phyloP scores from a whole-genome alignment of 2,113 vertebrate genomes.

The Diadophis punctatus region DNA sequence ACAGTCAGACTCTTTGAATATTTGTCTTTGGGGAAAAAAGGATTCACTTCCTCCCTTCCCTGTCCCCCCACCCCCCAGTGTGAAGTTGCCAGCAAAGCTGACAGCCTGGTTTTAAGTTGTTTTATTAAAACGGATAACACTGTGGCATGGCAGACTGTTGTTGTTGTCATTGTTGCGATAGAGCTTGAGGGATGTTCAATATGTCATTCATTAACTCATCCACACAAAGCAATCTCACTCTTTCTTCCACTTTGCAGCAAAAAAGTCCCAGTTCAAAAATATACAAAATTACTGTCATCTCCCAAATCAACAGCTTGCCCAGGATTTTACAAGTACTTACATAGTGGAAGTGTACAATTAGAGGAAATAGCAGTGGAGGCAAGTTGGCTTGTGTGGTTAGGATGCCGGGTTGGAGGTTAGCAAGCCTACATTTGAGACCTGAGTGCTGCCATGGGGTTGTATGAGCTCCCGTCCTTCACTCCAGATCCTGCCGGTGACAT shows the following conservation, averaged over 20 bases:
- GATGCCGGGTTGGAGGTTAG: neutral
- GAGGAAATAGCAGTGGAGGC: neutral
- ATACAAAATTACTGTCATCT: neutral
- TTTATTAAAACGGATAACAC: constrained; percentile 55
- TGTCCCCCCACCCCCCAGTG: constrained; percentile 40
- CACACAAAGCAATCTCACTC: neutral
- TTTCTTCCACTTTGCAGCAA: neutral
- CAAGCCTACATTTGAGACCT: neutral
- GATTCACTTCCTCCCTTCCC: constrained; percentile 48
- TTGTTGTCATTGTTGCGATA: constrained; percentile 14
- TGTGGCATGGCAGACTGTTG: constrained; percentile 33
- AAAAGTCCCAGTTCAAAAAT: constrained; percentile 11
- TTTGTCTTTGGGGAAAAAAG: constrained; percentile 56
- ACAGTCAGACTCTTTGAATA: constrained; percentile 58
- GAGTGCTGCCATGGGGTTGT: neutral
- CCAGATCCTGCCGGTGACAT: neutral
- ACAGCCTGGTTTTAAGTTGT: constrained; percentile 57
- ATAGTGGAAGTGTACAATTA: constrained; percentile 5
- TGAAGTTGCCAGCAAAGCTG: constrained; percentile 45
- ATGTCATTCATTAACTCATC: constrained; percentile 43
- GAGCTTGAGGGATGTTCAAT: constrained; percentile 46
- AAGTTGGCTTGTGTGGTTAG: neutral
- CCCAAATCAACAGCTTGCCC: neutral
- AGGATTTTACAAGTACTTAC: constrained; percentile 21
- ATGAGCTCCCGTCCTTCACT: neutral